These are phyloP conservation scores for Chiloscyllium plagiosum DNA, from an alignment of 2,113 vertebrate genomes.

Conservation along the genomic window DNA sequence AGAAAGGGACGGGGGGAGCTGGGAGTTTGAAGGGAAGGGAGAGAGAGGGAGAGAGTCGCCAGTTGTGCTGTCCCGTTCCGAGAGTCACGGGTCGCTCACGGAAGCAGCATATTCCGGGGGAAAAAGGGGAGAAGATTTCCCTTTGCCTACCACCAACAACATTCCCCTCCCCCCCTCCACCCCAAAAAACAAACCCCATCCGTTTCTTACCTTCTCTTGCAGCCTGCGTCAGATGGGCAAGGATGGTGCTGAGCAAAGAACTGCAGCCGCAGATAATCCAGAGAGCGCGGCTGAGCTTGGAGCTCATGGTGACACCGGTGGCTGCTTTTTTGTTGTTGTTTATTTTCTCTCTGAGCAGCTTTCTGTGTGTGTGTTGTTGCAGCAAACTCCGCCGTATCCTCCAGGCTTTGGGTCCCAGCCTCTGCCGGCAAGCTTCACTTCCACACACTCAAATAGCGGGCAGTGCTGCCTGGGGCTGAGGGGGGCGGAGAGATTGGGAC, in stretches of 20 bases:
- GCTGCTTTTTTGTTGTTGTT: constrained; percentile 40
- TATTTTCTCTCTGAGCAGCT: background rate
- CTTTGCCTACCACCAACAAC: constrained; percentile 28
- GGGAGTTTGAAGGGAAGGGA: background rate
- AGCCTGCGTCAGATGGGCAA: constrained; percentile 78
- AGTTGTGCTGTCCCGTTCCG: background rate
- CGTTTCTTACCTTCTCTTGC: constrained; percentile 87
- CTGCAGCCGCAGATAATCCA: constrained; percentile 84
- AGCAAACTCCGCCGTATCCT: background rate
- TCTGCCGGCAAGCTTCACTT: background rate
- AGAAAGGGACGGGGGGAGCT: background rate
- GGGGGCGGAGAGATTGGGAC: background rate
- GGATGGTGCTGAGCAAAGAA: constrained; percentile 68
- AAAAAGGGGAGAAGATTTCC: constrained; percentile 46
- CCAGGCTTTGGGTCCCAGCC: background rate
- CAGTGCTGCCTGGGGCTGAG: background rate
- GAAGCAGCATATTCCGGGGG: background rate
- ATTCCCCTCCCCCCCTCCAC: no score
- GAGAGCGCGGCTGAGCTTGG: constrained; percentile 62
- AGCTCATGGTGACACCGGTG: constrained; percentile 74
- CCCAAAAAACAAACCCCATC: no score
- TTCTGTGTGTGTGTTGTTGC: background rate
- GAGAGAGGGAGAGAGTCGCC: background rate
- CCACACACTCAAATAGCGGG: constrained; percentile 33
- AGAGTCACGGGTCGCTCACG: background rate